Conservation (phyloP, 2,888 invertebrate species). For the Troides helena region DNA sequence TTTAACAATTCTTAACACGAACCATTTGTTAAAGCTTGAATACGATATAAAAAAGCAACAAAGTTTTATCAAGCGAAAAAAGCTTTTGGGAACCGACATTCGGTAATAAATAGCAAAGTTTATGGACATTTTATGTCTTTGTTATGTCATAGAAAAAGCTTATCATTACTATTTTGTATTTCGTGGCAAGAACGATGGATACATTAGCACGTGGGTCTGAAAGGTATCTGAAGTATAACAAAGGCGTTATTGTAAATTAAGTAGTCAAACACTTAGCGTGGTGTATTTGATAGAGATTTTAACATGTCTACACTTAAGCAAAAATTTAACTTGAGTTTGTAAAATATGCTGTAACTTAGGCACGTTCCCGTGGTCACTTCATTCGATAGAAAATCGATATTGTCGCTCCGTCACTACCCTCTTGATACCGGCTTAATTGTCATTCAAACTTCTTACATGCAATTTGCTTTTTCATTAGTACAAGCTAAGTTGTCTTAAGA, state of each 20-base stretch:
- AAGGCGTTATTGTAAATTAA: too few relatives aligned
- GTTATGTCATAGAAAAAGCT: constrained; percentile 47
- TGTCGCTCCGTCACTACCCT: constrained; percentile 18
- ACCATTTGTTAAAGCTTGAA: constrained; percentile 1
- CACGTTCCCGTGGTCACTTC: constrained; percentile 49
- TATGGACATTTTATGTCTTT: constrained; percentile 53
- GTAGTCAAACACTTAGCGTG: too few relatives aligned
- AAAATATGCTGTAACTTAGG: constrained; percentile 41
- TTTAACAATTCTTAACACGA: not conserved
- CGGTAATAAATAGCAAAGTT: constrained; percentile 52
- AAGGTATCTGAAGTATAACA: not conserved
- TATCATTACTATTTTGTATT: constrained; percentile 33
- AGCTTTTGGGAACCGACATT: constrained; percentile 47
- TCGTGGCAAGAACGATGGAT: not conserved
- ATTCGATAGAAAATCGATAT: constrained; percentile 27
- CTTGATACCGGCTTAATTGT: constrained; percentile 26
- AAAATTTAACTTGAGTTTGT: constrained; percentile 17
- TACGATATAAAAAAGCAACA: constrained; percentile 39
- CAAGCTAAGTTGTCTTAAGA: not conserved
- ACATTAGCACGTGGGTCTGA: not conserved
- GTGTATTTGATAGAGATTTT: not conserved
- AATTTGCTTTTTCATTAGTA: constrained; percentile 16
- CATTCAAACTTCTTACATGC: constrained; percentile 17
- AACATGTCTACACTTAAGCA: constrained; percentile 1
- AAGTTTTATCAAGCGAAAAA: constrained; percentile 59